phyloP scores from a whole-genome alignment of 2,888 invertebrate species.

The Athripsodes cinereus region DNA sequence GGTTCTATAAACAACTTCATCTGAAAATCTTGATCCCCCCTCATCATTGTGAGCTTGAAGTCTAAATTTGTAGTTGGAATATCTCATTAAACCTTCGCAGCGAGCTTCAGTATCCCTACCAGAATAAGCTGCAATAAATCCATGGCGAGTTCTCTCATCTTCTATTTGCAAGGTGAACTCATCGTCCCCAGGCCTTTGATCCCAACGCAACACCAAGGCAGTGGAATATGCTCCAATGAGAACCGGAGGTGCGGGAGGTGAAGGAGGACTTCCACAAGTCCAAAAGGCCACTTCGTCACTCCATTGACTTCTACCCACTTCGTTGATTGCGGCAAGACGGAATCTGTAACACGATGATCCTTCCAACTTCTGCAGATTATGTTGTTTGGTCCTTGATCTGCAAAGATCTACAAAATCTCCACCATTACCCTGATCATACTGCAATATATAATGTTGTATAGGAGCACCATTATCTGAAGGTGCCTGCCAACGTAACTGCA shows the following conservation, averaged over 20 bases:
- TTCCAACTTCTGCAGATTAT: slow-evolving; percentile 66
- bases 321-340: slow-evolving; percentile 77
- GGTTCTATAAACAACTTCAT: slow-evolving; percentile 71
- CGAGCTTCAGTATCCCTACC: slow-evolving; percentile 66
- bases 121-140: slow-evolving; percentile 72
- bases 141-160: slow-evolving; percentile 60
- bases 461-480: slow-evolving; percentile 76
- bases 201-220: slow-evolving; percentile 68
- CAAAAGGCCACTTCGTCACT: slow-evolving; percentile 61
- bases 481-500: slow-evolving; percentile 66
- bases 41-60: slow-evolving; percentile 77
- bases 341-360: slow-evolving; percentile 77
- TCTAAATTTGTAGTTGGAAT: slow-evolving; percentile 77
- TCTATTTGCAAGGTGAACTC: slow-evolving; percentile 82
- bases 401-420: slow-evolving; percentile 67
- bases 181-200: slow-evolving; percentile 66
- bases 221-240: slow-evolving; percentile 58
- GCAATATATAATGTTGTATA: slow-evolving; percentile 68
- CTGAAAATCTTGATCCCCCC: slow-evolving; percentile 77
- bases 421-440: slow-evolving; percentile 67
- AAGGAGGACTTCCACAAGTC: slow-evolving; percentile 76
- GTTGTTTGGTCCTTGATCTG: slow-evolving; percentile 68
- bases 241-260: slow-evolving; percentile 70
- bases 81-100: slow-evolving; percentile 63
- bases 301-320: slow-evolving; percentile 68